phyloP scores from a whole-genome alignment of 2,888 invertebrate species.

The Thalpophila matura region DNA sequence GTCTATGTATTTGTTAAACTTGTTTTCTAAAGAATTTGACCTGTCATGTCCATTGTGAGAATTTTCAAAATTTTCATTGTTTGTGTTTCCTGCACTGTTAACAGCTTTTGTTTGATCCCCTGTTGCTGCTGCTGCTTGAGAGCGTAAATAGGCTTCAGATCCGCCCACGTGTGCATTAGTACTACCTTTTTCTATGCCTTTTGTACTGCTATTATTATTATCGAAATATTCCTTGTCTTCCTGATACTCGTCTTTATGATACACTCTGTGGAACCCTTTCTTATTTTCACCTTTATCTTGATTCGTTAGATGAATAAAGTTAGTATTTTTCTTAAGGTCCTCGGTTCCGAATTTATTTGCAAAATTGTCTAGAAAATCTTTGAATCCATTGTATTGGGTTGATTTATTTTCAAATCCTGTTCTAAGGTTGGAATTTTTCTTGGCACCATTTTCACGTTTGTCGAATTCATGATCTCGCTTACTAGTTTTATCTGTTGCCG shows the following conservation, averaged over 20 bases:
- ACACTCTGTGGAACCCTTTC: constrained; percentile 82
- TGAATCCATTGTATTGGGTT: constrained; percentile 72
- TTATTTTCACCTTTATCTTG: constrained; percentile 80
- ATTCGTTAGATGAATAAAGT: constrained; percentile 70
- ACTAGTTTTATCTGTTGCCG: constrained; percentile 62
- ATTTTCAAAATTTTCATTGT: constrained; percentile 65
- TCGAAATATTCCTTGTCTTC: constrained; percentile 85
- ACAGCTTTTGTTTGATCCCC: constrained; percentile 67
- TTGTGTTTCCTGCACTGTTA: constrained; percentile 65
- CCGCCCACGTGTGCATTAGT: constrained; percentile 72
- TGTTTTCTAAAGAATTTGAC: constrained; percentile 62
- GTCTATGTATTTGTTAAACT: constrained; percentile 73
- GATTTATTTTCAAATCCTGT: constrained; percentile 63
- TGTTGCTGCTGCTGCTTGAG: constrained; percentile 69
- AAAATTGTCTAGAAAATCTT: constrained; percentile 80
- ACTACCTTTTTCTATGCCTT: constrained; percentile 73
- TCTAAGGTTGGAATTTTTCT: constrained; percentile 65
- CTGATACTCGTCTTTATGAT: constrained; percentile 85
- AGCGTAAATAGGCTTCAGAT: constrained; percentile 72
- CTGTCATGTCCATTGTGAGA: constrained; percentile 65
- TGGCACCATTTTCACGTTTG: constrained; percentile 66
- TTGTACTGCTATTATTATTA: constrained; percentile 75
- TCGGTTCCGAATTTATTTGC: constrained; percentile 81
- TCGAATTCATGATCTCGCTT: constrained; percentile 65
- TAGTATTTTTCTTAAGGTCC: constrained; percentile 72